Evolutionary conservation across 2,113 vertebrate genomes (phyloP), one percentile per base, ranked within the genome.

Genomic region (Eretmochelys imbricata): DNA sequence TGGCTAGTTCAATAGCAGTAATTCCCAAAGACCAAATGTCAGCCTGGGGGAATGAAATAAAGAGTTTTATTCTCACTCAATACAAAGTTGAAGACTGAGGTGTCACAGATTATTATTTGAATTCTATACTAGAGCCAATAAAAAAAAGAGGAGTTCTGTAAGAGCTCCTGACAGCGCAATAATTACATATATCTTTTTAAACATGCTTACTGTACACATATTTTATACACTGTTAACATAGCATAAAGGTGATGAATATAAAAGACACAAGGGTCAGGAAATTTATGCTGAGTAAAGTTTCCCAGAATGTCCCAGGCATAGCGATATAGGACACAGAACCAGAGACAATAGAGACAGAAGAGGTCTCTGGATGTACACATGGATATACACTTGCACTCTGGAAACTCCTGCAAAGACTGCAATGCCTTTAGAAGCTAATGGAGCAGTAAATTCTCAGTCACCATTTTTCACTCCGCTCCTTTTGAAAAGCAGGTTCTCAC

Each of bases 11-110:
- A 88, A 99, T 99, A 38, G 99, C 99, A 2, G 99, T 99, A 95
- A 99, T 99, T 92, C 99, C 99, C 97, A 99, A 87, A 0, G 99
- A 99, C 99, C 99, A 99, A 87, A 99, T 99, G 87, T 99, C 99
- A 29, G 99, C 99, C 99, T 99, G 94, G 89, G 75, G 85, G 76
- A 89, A 93, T 50, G 57, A 48, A 89, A 75, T 48, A 84, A 91
- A 94, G 69, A 57, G 50, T 20, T 85, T 79, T 55, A 35, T 8
- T 69, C 31, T 85, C 89, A 89, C 11, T 90, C 51, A 22, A 69
- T 1, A 75, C 76, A 91, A 89, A 50, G 22, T 10, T 6, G 24
- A 53, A 25, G 38, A 16, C 10, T 14, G 31, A 35, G 38, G 10
- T 51, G 4, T 20, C 38, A 16, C 10, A n/a, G 31, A 14, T 49